These are phyloP conservation scores for Brachyptera putata DNA, from an alignment of 2,888 invertebrate genomes.

Conservation along the genomic window DNA sequence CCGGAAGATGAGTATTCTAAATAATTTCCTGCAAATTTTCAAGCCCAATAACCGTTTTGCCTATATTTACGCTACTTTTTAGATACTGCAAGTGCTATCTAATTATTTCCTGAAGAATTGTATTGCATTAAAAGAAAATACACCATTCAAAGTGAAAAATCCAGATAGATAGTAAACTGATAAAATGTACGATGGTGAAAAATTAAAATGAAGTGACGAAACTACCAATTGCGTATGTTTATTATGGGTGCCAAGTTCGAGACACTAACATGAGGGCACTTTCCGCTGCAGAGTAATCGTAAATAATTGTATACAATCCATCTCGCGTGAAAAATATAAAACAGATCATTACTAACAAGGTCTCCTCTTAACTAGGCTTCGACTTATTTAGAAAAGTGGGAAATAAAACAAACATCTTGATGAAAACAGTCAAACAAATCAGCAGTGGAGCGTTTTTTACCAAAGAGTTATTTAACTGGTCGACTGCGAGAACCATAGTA, in stretches of 20 bases:
- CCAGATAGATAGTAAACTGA: too few relatives aligned
- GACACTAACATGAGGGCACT: conserved; percentile 1
- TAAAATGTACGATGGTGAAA: too few relatives aligned
- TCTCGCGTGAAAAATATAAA: background rate
- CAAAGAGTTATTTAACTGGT: too few relatives aligned
- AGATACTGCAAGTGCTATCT: too few relatives aligned
- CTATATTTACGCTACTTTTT: too few relatives aligned
- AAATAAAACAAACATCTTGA: conserved; percentile 2
- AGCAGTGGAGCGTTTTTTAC: background rate
- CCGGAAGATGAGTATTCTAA: too few relatives aligned
- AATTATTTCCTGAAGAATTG: too few relatives aligned
- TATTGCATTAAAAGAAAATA: too few relatives aligned
- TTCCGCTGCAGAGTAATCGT: background rate
- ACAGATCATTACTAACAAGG: conserved; percentile 12
- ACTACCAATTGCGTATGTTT: conserved; percentile 1
- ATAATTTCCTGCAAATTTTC: too few relatives aligned
- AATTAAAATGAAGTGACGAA: conserved; percentile 8
- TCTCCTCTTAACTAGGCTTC: conserved; percentile 8
- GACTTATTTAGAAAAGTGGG: background rate
- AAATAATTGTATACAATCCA: background rate
- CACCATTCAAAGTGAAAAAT: too few relatives aligned
- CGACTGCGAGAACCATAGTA: too few relatives aligned
- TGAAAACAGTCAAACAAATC: background rate
- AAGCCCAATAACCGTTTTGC: too few relatives aligned
- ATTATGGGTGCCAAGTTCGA: conserved; percentile 1